phyloP scores from a whole-genome alignment of 2,113 vertebrate genomes.

The Prinia subflava region DNA sequence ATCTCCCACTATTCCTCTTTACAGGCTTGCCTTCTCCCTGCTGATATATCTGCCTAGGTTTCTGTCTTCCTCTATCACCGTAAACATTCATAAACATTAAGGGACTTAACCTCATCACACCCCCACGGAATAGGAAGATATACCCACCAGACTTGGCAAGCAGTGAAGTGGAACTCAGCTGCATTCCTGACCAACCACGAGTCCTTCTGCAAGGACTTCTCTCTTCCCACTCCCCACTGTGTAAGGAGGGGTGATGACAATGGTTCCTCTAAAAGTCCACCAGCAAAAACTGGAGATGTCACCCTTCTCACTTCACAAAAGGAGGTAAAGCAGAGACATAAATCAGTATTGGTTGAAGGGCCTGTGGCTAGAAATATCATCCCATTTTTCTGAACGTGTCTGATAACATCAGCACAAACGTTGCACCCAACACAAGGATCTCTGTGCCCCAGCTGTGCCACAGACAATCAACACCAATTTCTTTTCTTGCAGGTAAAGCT shows the following conservation, averaged over 20 bases:
- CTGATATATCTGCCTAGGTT: conserved; percentile 28
- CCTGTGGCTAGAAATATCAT: not conserved
- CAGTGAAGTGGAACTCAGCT: conserved; percentile 37
- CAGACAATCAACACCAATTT: not conserved
- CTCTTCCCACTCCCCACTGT: not conserved
- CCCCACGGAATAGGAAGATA: not conserved
- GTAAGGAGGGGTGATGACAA: not conserved
- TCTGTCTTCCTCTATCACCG: conserved; percentile 9
- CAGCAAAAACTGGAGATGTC: not conserved
- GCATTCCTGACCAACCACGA: not conserved
- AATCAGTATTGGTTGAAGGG: not conserved
- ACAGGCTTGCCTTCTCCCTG: not conserved
- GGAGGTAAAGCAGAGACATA: not conserved
- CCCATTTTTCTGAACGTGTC: not conserved
- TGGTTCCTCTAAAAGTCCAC: not conserved
- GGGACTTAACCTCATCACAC: conserved; percentile 48
- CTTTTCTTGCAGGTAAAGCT: not conserved
- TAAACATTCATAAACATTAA: conserved; percentile 59
- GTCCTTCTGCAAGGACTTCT: not conserved
- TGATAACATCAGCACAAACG: not conserved
- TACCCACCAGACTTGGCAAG: not conserved
- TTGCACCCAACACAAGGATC: not conserved
- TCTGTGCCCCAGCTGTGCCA: not conserved
- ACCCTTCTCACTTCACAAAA: not conserved
- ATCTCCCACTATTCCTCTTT: conserved; percentile 7